Conservation (phyloP, 92 coral and sea anemone species). For the Porites divaricata region DNA sequence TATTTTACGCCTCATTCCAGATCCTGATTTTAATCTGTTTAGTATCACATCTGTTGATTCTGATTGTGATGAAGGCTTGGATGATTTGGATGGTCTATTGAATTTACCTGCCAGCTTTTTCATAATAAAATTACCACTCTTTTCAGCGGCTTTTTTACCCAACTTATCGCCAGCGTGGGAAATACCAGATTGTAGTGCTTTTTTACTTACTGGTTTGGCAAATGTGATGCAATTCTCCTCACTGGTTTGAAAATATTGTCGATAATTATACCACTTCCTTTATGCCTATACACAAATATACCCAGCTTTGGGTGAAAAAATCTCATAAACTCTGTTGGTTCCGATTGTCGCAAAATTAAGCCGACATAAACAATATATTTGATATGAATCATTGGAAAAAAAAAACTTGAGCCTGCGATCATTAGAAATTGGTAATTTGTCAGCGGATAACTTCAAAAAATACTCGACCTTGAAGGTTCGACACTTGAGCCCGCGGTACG, state of each 20-base stretch:
- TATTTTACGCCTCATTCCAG: not conserved
- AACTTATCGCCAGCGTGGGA: not conserved
- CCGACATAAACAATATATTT: no score
- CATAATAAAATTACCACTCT: conserved; percentile 2
- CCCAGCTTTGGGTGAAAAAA: not conserved
- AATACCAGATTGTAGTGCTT: not conserved
- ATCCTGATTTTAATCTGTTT: not conserved
- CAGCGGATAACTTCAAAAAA: no score
- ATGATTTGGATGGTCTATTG: not conserved
- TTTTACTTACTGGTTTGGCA: not conserved
- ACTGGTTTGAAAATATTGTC: not conserved
- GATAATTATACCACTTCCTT: not conserved
- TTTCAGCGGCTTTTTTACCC: not conserved
- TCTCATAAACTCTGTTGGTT: not conserved
- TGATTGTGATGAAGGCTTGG: not conserved
- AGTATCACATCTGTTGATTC: conserved; percentile 1
- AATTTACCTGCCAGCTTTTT: not conserved
- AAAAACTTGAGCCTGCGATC: no score
- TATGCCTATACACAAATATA: no score
- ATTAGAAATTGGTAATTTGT: no score
- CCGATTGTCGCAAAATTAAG: no score
- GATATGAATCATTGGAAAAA: no score
- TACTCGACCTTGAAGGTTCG: no score
- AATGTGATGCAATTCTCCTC: not conserved
- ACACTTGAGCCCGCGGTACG: no score